Evolutionary conservation across 2,888 invertebrate genomes (phyloP).

Genomic region (Drymonia ruficornis): DNA sequence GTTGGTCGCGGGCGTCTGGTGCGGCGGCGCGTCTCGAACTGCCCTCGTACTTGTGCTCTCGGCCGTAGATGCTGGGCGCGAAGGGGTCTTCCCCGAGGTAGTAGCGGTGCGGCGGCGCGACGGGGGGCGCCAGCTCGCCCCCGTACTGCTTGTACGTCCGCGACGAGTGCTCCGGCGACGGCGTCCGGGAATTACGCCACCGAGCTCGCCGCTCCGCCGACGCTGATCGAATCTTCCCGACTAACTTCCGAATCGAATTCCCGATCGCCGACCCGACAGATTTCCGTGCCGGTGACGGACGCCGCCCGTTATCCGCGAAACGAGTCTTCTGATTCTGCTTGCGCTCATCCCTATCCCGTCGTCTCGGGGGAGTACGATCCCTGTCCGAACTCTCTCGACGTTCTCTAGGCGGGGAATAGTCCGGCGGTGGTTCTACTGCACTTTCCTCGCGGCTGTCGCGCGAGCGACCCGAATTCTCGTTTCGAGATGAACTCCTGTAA

Average conservation of each 20-base stretch:
- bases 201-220: slow-evolving; percentile 87
- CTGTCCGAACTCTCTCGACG: slow-evolving; percentile 73
- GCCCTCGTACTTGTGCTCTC: slow-evolving; percentile 93
- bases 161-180: slow-evolving; percentile 85
- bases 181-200: slow-evolving; percentile 85
- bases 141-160: slow-evolving; percentile 81
- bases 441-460: slow-evolving; percentile 78
- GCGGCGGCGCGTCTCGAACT: slow-evolving; percentile 80
- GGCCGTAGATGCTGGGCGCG: slow-evolving; percentile 92
- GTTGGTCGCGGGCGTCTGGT: slow-evolving; percentile 71
- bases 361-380: slow-evolving; percentile 72
- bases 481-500: slow-evolving; percentile 83
- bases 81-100: slow-evolving; percentile 95
- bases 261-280: slow-evolving; percentile 88
- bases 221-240: slow-evolving; percentile 92
- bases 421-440: slow-evolving; percentile 88
- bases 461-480: slow-evolving; percentile 80
- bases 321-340: slow-evolving; percentile 89
- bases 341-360: slow-evolving; percentile 79
- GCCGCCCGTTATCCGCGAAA: slow-evolving; percentile 82
- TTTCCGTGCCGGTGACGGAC: slow-evolving; percentile 73
- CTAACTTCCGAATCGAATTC: slow-evolving; percentile 92
- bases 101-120: slow-evolving; percentile 89
- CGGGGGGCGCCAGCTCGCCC: slow-evolving; percentile 76
- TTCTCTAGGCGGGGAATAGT: slow-evolving; percentile 87